These are phyloP conservation scores for Varanus komodoensis DNA, from an alignment of 2,113 vertebrate genomes.

Conservation along the genomic window DNA sequence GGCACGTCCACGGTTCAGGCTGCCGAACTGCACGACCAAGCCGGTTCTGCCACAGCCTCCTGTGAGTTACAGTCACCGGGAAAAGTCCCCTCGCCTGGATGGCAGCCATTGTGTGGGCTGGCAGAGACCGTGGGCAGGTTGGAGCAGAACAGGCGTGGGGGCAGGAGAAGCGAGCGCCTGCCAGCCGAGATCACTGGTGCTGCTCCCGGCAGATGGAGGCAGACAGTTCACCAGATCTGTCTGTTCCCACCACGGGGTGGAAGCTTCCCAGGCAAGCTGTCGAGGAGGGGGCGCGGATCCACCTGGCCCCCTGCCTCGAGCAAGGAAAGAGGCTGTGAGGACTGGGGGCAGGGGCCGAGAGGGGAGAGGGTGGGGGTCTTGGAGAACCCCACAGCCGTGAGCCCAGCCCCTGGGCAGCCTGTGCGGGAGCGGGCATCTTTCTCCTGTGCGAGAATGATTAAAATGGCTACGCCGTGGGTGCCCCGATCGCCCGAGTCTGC, in stretches of 20 bases:
- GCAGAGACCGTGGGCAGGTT: background rate
- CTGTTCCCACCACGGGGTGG: background rate
- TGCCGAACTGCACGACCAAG: background rate
- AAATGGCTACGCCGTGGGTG: too few relatives aligned
- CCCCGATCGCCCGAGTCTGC: too few relatives aligned
- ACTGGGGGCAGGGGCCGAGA: too few relatives aligned
- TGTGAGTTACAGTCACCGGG: background rate
- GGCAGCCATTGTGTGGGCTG: background rate
- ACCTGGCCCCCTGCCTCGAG: background rate
- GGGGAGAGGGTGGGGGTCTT: too few relatives aligned
- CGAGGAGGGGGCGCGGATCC: background rate
- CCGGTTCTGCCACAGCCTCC: background rate
- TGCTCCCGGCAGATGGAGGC: background rate
- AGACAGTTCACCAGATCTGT: background rate
- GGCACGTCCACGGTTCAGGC: background rate
- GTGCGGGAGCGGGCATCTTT: too few relatives aligned
- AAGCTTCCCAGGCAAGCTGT: background rate
- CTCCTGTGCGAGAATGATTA: too few relatives aligned
- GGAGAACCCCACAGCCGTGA: too few relatives aligned
- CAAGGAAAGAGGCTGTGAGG: background rate
- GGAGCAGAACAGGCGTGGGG: background rate
- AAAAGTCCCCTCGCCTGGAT: background rate
- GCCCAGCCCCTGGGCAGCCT: too few relatives aligned
- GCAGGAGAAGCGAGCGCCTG: background rate
- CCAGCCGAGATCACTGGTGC: background rate